These are phyloP conservation scores for Ptilodon capucinus DNA, from an alignment of 2,888 invertebrate genomes.

Conservation along the genomic window DNA sequence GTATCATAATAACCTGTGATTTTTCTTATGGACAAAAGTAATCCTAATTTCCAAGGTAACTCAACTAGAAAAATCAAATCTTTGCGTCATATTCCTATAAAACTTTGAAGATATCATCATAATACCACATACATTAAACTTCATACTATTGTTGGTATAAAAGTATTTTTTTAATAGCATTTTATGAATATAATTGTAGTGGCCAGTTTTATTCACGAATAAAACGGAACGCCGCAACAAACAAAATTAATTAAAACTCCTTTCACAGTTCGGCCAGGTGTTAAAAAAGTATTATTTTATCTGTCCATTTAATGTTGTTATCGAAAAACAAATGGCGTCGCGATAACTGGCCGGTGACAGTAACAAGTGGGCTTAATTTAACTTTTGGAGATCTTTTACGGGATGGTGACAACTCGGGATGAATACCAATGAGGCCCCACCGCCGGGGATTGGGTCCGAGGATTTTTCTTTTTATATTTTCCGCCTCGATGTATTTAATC, in stretches of 20 bases:
- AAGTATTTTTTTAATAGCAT: too few relatives aligned
- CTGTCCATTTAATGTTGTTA: background rate
- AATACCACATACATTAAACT: too few relatives aligned
- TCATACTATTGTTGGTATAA: too few relatives aligned
- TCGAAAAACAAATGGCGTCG: background rate
- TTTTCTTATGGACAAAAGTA: too few relatives aligned
- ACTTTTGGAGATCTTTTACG: constrained; percentile 1
- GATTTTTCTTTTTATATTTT: background rate
- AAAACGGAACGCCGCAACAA: background rate
- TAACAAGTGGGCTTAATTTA: constrained; percentile 1
- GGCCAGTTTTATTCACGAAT: too few relatives aligned
- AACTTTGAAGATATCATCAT: too few relatives aligned
- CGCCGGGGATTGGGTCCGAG: background rate
- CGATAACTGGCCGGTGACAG: constrained; percentile 1
- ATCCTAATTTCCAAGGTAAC: too few relatives aligned
- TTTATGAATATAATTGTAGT: too few relatives aligned
- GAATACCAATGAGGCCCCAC: background rate
- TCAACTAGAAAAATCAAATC: too few relatives aligned
- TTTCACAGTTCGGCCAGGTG: background rate
- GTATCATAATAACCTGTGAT: too few relatives aligned
- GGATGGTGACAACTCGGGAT: background rate
- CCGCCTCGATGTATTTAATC: background rate
- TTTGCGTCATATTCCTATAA: too few relatives aligned
- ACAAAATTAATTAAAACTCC: background rate
- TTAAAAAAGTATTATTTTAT: background rate